Evolutionary conservation across 30 jellyfish, hydroid and myxozoan genomes (phyloP).

Genomic region (Cassiopea xamachana): DNA sequence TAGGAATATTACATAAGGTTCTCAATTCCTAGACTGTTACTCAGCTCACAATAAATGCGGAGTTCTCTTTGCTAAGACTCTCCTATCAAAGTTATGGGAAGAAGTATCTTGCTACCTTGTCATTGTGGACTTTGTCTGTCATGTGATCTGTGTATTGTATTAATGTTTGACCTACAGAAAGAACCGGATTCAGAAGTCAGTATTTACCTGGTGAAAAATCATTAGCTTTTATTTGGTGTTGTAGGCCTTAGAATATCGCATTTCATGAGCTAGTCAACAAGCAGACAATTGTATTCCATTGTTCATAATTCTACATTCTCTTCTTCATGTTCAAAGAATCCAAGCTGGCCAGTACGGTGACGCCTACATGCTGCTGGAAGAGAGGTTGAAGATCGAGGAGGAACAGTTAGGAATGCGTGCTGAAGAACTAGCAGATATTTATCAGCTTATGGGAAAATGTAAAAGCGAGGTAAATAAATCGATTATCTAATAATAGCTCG

Average conservation of each 20-base stretch:
- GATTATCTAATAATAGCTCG: too few relatives aligned
- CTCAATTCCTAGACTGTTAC: too few relatives aligned
- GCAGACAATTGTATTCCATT: neutral
- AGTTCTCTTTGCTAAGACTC: too few relatives aligned
- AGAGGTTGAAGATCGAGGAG: constrained; percentile 70
- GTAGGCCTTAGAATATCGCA: neutral
- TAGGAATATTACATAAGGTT: too few relatives aligned
- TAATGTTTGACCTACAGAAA: too few relatives aligned
- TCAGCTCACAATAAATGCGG: too few relatives aligned
- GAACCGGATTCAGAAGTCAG: too few relatives aligned
- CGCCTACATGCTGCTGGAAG: constrained; percentile 83
- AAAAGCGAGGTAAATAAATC: constrained; percentile 95
- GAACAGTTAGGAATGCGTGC: constrained; percentile 84
- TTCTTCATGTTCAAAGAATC: constrained; percentile 49
- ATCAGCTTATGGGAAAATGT: constrained; percentile 94
- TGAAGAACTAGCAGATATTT: constrained; percentile 92
- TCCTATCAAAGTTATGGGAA: too few relatives aligned
- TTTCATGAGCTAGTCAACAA: neutral
- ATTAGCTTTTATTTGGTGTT: neutral
- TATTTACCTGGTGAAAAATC: too few relatives aligned
- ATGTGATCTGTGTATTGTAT: too few relatives aligned
- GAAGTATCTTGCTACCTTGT: too few relatives aligned
- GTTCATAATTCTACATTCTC: neutral
- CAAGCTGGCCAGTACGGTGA: constrained; percentile 94
- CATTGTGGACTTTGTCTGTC: too few relatives aligned